Evolutionary conservation across 2,797 vertebrate species (phyloP).

Genomic region (Tarsius wallacei): DNA sequence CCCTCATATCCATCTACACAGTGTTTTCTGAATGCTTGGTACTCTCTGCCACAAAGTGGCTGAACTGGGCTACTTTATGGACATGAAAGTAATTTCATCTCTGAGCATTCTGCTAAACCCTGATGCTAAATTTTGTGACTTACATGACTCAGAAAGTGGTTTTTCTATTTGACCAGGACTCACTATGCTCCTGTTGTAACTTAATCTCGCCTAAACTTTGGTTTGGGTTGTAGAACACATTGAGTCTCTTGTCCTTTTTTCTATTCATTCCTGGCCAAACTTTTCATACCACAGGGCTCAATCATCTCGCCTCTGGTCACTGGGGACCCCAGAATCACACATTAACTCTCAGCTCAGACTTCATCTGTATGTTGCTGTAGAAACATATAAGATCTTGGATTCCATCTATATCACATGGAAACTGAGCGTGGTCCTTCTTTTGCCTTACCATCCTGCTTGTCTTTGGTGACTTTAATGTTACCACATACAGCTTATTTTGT

Average conservation of each 20-base stretch:
- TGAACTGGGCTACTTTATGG: background rate
- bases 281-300: background rate
- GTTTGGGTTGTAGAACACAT: background rate
- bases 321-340: background rate
- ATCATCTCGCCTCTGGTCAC: background rate
- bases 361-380: background rate
- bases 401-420: background rate
- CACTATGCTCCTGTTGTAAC: background rate
- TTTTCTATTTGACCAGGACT: background rate
- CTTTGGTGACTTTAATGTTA: background rate
- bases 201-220: background rate
- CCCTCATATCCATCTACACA: background rate
- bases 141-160: background rate
- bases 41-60: background rate
- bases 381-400: background rate
- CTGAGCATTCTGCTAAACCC: background rate
- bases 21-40: background rate
- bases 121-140: background rate
- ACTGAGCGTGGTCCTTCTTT: background rate
- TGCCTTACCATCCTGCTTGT: background rate
- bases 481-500: background rate
- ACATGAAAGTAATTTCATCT: background rate
- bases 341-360: background rate
- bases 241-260: background rate
- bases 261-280: background rate